phyloP scores from a whole-genome alignment of 2,113 vertebrate species.

The Apodemus speciosus region DNA sequence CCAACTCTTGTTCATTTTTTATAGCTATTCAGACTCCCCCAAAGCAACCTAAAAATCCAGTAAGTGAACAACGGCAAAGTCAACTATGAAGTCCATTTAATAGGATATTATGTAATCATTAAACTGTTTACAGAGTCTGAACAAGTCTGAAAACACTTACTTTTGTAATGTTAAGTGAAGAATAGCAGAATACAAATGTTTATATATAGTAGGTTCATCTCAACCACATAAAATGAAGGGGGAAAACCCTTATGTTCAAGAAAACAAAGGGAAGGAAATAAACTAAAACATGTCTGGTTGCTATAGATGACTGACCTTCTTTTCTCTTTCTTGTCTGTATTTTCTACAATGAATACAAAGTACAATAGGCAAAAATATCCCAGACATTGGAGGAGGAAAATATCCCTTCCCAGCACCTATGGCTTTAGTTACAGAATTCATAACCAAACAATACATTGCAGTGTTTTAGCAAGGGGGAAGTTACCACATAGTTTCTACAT shows the following conservation, averaged over 20 bases:
- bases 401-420: slow-evolving; percentile 10
- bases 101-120: slow-evolving; percentile 54
- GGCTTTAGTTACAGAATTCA: slow-evolving; percentile 23
- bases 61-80: not conserved
- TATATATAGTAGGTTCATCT: slow-evolving; percentile 14
- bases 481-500: slow-evolving; percentile 59
- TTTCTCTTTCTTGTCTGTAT: slow-evolving; percentile 26
- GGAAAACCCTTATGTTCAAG: not conserved
- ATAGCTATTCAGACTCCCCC: slow-evolving; percentile 34
- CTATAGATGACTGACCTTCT: not conserved
- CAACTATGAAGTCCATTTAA: slow-evolving; percentile 47
- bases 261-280: slow-evolving; percentile 52
- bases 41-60: slow-evolving; percentile 61
- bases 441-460: slow-evolving; percentile 61
- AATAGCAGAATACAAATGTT: slow-evolving; percentile 39
- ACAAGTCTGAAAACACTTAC: slow-evolving; percentile 33
- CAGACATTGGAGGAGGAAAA: not conserved
- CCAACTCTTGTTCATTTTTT: slow-evolving; percentile 47
- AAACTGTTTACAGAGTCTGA: slow-evolving; percentile 45
- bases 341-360: not conserved
- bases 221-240: slow-evolving; percentile 14
- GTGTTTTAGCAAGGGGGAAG: slow-evolving; percentile 61
- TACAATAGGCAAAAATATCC: slow-evolving; percentile 4
- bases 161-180: slow-evolving; percentile 48
- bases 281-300: slow-evolving; percentile 6